Conservation (phyloP, 1,140 invertebrate species). For the Lepidurus couesii region DNA sequence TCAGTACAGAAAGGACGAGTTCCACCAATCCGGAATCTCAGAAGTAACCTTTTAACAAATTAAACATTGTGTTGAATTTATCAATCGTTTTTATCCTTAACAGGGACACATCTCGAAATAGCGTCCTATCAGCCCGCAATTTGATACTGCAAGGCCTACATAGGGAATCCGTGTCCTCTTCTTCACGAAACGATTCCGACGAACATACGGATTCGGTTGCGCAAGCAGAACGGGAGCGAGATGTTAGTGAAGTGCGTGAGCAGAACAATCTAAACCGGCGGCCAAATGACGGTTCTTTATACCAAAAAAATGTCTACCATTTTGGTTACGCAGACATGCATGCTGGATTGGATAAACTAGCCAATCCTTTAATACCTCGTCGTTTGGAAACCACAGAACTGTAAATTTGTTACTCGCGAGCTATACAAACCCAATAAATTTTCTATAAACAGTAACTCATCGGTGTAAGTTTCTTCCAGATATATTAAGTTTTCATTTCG, state of each 20-base stretch:
- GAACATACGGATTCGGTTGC: constrained; percentile 9
- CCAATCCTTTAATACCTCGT: constrained; percentile 57
- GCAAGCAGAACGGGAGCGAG: constrained; percentile 28
- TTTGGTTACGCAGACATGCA: constrained; percentile 33
- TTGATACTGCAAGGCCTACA: constrained; percentile 10
- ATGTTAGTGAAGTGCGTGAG: constrained; percentile 31
- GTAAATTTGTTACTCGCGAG: constrained; percentile 30
- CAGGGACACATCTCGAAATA: constrained; percentile 24
- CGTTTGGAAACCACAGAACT: constrained; percentile 82
- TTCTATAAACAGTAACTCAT: background rate
- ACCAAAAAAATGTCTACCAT: constrained; percentile 34
- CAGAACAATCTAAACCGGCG: constrained; percentile 2
- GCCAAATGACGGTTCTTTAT: constrained; percentile 37
- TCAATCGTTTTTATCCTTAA: background rate
- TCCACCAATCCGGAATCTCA: constrained; percentile 28
- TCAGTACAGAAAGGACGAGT: constrained; percentile 26
- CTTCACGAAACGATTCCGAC: background rate
- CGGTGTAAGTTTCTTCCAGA: background rate
- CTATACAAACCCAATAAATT: constrained; percentile 12
- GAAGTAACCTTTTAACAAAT: constrained; percentile 23
- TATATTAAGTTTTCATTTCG: background rate
- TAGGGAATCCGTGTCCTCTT: background rate
- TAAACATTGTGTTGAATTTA: background rate
- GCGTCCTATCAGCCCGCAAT: constrained; percentile 26
- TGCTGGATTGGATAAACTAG: constrained; percentile 45